phyloP scores from a whole-genome alignment of 2,888 invertebrate species.

The Panzeria rudis region DNA sequence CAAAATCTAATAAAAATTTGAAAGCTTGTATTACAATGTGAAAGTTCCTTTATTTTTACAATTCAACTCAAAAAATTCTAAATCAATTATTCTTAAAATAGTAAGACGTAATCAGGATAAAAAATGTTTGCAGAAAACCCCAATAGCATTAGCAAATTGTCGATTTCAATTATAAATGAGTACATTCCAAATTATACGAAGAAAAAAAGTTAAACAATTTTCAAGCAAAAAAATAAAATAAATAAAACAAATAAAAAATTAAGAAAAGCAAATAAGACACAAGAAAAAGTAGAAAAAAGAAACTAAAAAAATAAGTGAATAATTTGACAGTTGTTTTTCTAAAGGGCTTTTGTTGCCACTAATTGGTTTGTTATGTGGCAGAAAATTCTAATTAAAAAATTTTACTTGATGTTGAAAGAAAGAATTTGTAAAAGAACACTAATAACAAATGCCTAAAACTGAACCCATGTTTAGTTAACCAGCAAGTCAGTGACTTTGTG shows the following conservation, averaged over 20 bases:
- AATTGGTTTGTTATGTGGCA: slow-evolving; percentile 69
- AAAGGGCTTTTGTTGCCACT: slow-evolving; percentile 33
- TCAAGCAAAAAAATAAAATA: not conserved
- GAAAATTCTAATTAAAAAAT: slow-evolving; percentile 60
- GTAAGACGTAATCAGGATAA: slow-evolving; percentile 11
- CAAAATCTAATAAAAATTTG: too few species aligned
- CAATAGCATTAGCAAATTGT: slow-evolving; percentile 60
- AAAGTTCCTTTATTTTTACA: too few species aligned
- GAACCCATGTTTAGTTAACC: slow-evolving; percentile 1
- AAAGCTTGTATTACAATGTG: too few species aligned
- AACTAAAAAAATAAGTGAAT: slow-evolving; percentile 52
- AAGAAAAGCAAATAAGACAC: not conserved
- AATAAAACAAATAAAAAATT: slow-evolving; percentile 24
- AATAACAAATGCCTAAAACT: slow-evolving; percentile 25
- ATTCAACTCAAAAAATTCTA: slow-evolving; percentile 39
- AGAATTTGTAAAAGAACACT: slow-evolving; percentile 11
- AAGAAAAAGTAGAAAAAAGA: not conserved
- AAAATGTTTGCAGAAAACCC: slow-evolving; percentile 28
- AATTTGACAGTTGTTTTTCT: slow-evolving; percentile 59
- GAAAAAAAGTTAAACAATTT: slow-evolving; percentile 18
- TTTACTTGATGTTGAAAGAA: not conserved
- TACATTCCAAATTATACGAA: slow-evolving; percentile 39
- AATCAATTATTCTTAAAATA: slow-evolving; percentile 26
- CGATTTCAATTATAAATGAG: slow-evolving; percentile 66
- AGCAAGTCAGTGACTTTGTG: slow-evolving; percentile 47